phyloP scores from a whole-genome alignment of 1,140 invertebrate species.

The Elymnias hypermnestra region DNA sequence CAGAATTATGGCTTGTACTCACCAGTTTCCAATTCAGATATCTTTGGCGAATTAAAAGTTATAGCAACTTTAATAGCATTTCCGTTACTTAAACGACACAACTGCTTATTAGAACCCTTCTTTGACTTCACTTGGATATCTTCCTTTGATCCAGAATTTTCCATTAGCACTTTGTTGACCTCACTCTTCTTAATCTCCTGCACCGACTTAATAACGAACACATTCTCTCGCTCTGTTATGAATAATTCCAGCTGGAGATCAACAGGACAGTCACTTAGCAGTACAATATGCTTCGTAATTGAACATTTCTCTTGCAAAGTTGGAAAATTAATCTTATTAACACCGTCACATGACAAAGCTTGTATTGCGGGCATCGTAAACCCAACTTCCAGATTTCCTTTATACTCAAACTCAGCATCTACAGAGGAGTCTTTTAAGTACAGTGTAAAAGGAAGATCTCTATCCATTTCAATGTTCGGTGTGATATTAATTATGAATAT shows the following conservation, averaged over 20 bases:
- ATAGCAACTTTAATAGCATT: slow-evolving; percentile 58
- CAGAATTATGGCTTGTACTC: too few species aligned
- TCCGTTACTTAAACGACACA: slow-evolving; percentile 48
- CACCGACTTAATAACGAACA: slow-evolving; percentile 51
- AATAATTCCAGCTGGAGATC: slow-evolving; percentile 56
- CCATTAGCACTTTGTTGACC: slow-evolving; percentile 51
- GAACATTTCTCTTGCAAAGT: slow-evolving; percentile 39
- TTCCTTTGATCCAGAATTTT: slow-evolving; percentile 31
- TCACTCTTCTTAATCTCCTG: slow-evolving; percentile 60
- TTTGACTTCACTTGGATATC: slow-evolving; percentile 33
- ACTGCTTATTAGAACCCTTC: slow-evolving; percentile 42
- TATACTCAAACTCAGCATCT: slow-evolving; percentile 43
- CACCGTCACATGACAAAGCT: slow-evolving; percentile 51
- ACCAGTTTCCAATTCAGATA: slow-evolving; percentile 44
- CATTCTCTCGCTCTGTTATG: slow-evolving; percentile 39
- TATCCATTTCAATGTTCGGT: slow-evolving; percentile 45
- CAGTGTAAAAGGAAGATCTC: slow-evolving; percentile 42
- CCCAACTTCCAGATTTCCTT: slow-evolving; percentile 36
- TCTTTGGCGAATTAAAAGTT: slow-evolving; percentile 43
- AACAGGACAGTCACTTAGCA: slow-evolving; percentile 50
- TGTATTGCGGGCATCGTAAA: slow-evolving; percentile 58
- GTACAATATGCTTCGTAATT: slow-evolving; percentile 45
- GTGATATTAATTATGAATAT: slow-evolving; percentile 50
- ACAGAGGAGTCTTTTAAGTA: slow-evolving; percentile 51
- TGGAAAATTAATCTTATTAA: slow-evolving; percentile 52